Conservation (phyloP, 2,113 vertebrate species). For the Gobius niger region DNA sequence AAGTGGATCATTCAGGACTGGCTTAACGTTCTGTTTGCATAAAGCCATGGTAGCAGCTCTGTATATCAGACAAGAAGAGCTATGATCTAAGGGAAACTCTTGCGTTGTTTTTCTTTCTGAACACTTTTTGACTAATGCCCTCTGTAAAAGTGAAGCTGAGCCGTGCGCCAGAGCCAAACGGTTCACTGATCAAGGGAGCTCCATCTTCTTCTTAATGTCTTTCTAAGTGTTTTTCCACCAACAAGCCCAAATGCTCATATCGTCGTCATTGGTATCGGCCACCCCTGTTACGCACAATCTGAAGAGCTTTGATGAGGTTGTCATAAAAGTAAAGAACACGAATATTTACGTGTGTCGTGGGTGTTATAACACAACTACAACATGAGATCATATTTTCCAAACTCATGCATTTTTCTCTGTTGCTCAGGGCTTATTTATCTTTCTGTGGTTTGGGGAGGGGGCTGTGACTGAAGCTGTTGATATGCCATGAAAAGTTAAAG, state of each 20-base stretch:
- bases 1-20: not conserved
- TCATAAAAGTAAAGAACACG: constrained; percentile 56
- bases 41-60: constrained; percentile 1
- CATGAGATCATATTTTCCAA: constrained; percentile 66
- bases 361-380: constrained; percentile 59
- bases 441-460: constrained; percentile 66
- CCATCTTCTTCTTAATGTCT: constrained; percentile 18
- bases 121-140: constrained; percentile 7
- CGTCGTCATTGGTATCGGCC: constrained; percentile 38
- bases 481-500: constrained; percentile 45
- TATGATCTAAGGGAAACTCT: constrained; percentile 1
- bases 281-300: constrained; percentile 39
- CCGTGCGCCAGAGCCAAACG: constrained; percentile 1
- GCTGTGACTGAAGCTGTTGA: constrained; percentile 52
- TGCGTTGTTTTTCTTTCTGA: constrained; percentile 10
- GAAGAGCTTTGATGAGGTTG: constrained; percentile 33
- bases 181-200: constrained; percentile 22
- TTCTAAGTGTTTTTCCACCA: constrained; percentile 54
- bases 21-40: not conserved
- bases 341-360: constrained; percentile 57
- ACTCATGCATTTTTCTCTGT: constrained; percentile 26
- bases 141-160: constrained; percentile 17
- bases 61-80: constrained; percentile 3
- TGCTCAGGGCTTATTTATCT: constrained; percentile 64
- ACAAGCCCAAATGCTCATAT: constrained; percentile 36